These are phyloP conservation scores for Nyctibius bracteatus DNA, from an alignment of 2,113 vertebrate genomes.

Conservation along the genomic window DNA sequence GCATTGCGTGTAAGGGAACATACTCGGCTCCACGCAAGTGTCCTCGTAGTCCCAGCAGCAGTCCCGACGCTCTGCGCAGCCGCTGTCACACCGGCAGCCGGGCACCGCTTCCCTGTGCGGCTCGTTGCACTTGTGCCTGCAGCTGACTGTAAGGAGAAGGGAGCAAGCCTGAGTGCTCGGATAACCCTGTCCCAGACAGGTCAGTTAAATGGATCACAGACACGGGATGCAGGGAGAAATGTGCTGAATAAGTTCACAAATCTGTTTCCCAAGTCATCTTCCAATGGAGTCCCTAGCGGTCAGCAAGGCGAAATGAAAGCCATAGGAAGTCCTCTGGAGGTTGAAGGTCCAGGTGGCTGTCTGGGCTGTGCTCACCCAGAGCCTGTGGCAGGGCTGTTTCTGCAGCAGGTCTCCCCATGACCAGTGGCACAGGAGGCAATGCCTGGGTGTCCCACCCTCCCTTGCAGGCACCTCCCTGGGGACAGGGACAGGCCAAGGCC, in stretches of 20 bases:
- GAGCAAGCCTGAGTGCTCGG: background rate
- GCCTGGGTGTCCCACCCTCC: background rate
- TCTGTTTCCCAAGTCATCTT: accelerated
- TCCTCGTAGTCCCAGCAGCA: slow-evolving; percentile 78
- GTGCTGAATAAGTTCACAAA: background rate
- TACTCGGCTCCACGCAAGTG: slow-evolving; percentile 72
- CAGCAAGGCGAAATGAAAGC: accelerated
- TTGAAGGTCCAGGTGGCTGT: background rate
- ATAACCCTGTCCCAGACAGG: background rate
- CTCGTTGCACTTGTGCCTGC: slow-evolving; percentile 68
- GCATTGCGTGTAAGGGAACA: background rate
- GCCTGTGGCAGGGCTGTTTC: background rate
- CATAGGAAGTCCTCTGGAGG: background rate
- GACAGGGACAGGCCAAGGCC: background rate
- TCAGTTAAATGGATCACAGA: background rate
- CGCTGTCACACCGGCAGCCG: slow-evolving; percentile 56
- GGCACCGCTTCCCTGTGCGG: background rate
- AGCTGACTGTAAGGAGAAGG: slow-evolving; percentile 64
- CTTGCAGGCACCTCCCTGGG: background rate
- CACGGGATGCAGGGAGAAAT: background rate
- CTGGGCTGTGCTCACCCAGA: background rate
- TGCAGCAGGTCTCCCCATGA: background rate
- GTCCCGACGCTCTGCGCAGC: slow-evolving; percentile 39
- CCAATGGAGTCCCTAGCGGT: background rate
- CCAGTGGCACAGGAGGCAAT: background rate